Conservation (phyloP, 2,113 vertebrate species). For the Boleophthalmus pectinirostris region DNA sequence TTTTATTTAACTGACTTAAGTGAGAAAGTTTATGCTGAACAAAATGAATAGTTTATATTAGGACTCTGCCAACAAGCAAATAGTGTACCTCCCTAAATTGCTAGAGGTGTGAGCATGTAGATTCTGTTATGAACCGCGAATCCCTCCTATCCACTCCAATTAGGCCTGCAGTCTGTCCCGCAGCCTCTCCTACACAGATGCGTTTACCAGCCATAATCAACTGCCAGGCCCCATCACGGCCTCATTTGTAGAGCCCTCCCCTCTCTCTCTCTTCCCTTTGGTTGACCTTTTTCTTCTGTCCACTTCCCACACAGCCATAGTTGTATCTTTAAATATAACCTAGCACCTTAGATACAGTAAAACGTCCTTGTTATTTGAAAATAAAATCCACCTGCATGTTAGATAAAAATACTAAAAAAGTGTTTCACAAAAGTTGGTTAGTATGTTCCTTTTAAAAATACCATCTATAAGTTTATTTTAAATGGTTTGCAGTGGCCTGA, state of each 20-base stretch:
- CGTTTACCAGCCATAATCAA: constrained; percentile 74
- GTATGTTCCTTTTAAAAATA: too few relatives aligned
- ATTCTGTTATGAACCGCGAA: constrained; percentile 64
- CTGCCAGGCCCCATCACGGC: constrained; percentile 65
- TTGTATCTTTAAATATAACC: constrained; percentile 18
- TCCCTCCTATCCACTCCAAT: constrained; percentile 67
- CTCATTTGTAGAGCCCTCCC: constrained; percentile 58
- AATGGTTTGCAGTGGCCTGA: too few relatives aligned
- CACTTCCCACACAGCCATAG: constrained; percentile 16
- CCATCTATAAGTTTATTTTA: too few relatives aligned
- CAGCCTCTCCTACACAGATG: constrained; percentile 50
- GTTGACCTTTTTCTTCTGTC: constrained; percentile 32
- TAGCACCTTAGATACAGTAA: neutral
- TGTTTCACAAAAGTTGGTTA: too few relatives aligned
- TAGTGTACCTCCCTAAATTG: constrained; percentile 31
- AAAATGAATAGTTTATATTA: neutral
- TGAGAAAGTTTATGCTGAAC: neutral
- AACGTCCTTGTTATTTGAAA: neutral
- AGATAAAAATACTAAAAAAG: too few relatives aligned
- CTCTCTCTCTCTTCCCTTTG: constrained; percentile 37
- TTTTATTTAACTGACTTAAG: neutral
- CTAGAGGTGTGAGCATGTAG: constrained; percentile 54
- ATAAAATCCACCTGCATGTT: too few relatives aligned
- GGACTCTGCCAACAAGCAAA: neutral
- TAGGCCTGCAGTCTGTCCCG: constrained; percentile 55